These are phyloP conservation scores for Valencia hispanica DNA, from an alignment of 2,797 vertebrate species.

Conservation along the genomic window DNA sequence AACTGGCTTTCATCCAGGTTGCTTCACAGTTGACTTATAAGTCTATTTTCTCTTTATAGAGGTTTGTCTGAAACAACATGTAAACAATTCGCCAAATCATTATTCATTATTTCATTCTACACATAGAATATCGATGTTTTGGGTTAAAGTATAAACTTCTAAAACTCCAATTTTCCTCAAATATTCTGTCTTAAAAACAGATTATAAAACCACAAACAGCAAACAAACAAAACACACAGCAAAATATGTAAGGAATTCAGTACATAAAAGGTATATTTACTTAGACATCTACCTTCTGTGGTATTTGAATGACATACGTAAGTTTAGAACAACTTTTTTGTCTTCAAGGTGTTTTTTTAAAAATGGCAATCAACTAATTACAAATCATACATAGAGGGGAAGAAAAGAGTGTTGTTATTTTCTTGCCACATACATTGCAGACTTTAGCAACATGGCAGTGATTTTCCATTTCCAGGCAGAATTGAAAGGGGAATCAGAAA, in stretches of 20 bases:
- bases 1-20: not conserved
- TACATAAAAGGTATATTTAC: not conserved
- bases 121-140: too few species aligned
- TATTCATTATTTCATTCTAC: too few species aligned
- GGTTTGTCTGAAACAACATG: not conserved
- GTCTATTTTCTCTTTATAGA: too few species aligned
- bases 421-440: not conserved
- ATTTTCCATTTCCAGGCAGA: constrained; percentile 12
- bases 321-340: not conserved
- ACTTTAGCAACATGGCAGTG: constrained; percentile 1
- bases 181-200: not conserved
- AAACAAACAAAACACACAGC: not conserved
- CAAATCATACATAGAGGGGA: not conserved
- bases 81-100: too few species aligned
- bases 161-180: not conserved
- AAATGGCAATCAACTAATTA: not conserved
- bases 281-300: not conserved
- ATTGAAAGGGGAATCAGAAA: constrained; percentile 16
- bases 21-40: not conserved
- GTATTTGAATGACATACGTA: not conserved
- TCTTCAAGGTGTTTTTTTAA: not conserved
- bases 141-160: not conserved
- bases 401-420: not conserved
- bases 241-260: not conserved
- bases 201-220: not conserved